Conservation (phyloP, 2,888 invertebrate species). For the Coelopa pilipes region DNA sequence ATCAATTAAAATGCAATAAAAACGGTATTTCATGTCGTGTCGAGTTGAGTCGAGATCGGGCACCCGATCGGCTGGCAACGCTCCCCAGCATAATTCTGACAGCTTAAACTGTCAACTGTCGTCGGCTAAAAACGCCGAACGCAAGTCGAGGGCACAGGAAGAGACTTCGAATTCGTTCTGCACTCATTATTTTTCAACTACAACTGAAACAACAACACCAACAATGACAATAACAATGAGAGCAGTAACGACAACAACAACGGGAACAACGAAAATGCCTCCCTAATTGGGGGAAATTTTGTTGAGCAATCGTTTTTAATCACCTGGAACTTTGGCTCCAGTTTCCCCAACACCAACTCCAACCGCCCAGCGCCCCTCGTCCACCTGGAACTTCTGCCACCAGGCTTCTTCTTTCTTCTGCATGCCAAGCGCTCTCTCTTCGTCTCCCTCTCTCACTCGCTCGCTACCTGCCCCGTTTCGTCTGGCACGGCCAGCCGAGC, state of each 20-base stretch:
- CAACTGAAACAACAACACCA: no score
- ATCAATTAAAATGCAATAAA: conserved; percentile 31
- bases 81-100: background rate
- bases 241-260: no score
- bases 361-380: no score
- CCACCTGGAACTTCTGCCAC: no score
- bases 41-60: no score
- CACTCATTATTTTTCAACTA: conserved; percentile 2
- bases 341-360: no score
- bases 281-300: background rate
- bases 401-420: no score
- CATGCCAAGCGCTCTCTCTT: no score
- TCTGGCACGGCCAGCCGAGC: background rate
- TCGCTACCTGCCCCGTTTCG: background rate
- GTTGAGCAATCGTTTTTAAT: conserved; percentile 3
- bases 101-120: background rate
- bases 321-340: no score
- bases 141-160: background rate
- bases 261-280: background rate
- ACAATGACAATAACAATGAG: no score
- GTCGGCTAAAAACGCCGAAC: background rate
- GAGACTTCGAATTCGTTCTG: conserved; percentile 18
- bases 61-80: background rate
- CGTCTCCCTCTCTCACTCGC: background rate
- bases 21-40: conserved; percentile 27